phyloP scores from a whole-genome alignment of 2,113 vertebrate genomes.

The Cyprinodon brontotheroides region DNA sequence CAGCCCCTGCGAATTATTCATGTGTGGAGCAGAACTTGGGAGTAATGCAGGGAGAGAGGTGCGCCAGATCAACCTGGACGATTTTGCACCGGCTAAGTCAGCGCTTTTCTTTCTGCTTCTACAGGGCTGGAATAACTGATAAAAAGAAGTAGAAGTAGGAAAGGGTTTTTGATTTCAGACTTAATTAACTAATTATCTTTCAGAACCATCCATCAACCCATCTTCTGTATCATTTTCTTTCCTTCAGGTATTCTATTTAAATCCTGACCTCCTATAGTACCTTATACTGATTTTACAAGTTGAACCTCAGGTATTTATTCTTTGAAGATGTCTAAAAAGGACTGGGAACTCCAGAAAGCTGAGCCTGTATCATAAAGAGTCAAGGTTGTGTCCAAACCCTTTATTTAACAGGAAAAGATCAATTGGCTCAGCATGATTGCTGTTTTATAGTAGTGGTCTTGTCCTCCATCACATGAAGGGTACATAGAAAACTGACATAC shows the following conservation, averaged over 20 bases:
- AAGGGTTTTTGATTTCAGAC: too few species aligned
- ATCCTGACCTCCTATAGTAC: background rate
- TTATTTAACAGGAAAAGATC: background rate
- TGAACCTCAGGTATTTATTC: background rate
- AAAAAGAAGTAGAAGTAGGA: too few species aligned
- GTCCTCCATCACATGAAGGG: too few species aligned
- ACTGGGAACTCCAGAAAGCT: background rate
- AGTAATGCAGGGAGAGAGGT: slow-evolving; percentile 10
- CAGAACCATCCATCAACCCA: background rate
- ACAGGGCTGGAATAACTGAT: background rate
- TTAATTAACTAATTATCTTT: background rate
- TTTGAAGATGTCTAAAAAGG: background rate
- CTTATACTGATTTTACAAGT: background rate
- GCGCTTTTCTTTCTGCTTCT: background rate
- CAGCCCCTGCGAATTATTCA: slow-evolving; percentile 59
- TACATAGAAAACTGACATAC: too few species aligned
- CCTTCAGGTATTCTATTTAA: background rate
- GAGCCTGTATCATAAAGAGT: background rate
- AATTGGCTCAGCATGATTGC: too few species aligned
- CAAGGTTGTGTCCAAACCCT: background rate
- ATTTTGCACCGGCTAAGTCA: too few species aligned
- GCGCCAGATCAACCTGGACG: background rate
- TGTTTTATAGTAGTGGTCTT: too few species aligned
- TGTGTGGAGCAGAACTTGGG: slow-evolving; percentile 25
- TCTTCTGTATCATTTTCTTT: background rate